phyloP scores from a whole-genome alignment of 2,113 vertebrate genomes.

The Tragulus kanchil region DNA sequence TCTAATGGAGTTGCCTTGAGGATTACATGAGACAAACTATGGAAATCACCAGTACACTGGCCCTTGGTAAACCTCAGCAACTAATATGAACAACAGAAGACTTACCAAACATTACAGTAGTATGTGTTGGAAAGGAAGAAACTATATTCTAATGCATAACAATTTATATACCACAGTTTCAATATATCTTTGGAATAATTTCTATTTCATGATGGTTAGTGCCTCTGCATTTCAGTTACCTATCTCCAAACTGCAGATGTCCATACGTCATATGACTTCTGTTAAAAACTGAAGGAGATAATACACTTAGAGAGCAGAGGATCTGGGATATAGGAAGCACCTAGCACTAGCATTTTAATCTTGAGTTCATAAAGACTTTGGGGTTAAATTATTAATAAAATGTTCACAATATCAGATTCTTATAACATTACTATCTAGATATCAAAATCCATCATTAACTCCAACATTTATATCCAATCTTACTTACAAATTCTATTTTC shows the following conservation, averaged over 20 bases:
- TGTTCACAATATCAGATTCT: conserved; percentile 11
- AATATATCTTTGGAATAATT: neutral
- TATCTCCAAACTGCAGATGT: neutral
- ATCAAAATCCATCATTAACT: neutral
- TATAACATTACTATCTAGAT: neutral
- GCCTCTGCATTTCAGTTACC: neutral
- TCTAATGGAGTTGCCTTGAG: neutral
- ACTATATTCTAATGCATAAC: neutral
- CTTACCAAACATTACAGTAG: neutral
- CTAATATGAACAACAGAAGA: neutral
- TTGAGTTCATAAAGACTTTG: neutral
- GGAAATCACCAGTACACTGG: neutral
- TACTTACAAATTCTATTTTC: conserved; percentile 16
- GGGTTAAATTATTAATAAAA: neutral
- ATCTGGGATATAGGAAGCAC: neutral
- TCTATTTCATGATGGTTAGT: neutral
- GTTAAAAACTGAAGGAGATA: neutral
- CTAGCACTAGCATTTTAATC: conserved; percentile 24
- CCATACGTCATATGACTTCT: neutral
- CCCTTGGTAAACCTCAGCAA: neutral
- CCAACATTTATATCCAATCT: neutral
- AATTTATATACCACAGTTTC: neutral
- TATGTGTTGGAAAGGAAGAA: neutral
- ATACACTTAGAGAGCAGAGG: neutral
- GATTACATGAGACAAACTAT: conserved; percentile 43